A percentile compares a stretch with the other conserved stretches of the same genome.
These are phyloP conservation scores for Clarias laeviceps DNA, from an alignment of 2,797 vertebrate genomes.

Conservation along the genomic window DNA sequence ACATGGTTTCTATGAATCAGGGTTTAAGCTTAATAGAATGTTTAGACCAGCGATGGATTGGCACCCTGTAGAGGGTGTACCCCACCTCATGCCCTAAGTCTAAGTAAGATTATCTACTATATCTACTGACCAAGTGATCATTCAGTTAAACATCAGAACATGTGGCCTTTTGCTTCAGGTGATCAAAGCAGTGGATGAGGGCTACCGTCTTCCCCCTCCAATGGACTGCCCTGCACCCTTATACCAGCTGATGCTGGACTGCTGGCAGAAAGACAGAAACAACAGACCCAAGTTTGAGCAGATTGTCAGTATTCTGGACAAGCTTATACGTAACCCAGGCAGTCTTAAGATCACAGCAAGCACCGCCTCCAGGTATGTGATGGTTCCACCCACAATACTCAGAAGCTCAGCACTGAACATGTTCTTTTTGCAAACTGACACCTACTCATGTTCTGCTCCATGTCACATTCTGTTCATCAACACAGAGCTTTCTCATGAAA, in stretches of 20 bases:
- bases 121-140: neutral
- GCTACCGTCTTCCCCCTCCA: constrained; percentile 94
- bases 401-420: neutral
- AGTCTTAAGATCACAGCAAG: constrained; percentile 95
- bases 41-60: no score
- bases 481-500: constrained; percentile 33
- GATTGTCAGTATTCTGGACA: constrained; percentile 98
- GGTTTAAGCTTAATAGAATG: neutral
- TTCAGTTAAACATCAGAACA: constrained; percentile 11
- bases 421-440: constrained; percentile 16
- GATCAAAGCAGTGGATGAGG: constrained; percentile 98
- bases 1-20: neutral
- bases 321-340: constrained; percentile 95
- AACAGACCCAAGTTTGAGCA: constrained; percentile 98
- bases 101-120: neutral
- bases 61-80: neutral
- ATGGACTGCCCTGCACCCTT: constrained; percentile 98
- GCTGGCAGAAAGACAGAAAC: constrained; percentile 98
- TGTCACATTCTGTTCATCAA: constrained; percentile 38
- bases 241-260: constrained; percentile 98
- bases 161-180: constrained; percentile 74
- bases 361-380: constrained; percentile 88
- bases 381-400: neutral
- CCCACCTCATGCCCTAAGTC: neutral
- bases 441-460: constrained; percentile 29